Conservation (phyloP, 1,140 invertebrate species). For the Glomeris maerens region DNA sequence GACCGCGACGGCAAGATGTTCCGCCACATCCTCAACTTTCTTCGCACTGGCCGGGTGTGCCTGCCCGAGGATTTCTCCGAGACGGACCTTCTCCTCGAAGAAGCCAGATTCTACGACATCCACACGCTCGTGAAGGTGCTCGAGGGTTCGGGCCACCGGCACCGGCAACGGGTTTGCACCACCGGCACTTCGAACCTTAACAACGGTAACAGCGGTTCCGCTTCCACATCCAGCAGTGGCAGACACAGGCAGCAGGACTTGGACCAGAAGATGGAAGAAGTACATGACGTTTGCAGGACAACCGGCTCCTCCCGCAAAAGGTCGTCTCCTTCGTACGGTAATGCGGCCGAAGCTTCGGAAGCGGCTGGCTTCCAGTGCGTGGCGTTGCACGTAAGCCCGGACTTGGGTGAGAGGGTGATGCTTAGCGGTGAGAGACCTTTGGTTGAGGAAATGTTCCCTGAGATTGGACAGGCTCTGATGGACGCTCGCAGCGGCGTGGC, state of each 20-base stretch:
- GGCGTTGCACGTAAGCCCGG: constrained; percentile 72
- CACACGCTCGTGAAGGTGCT: constrained; percentile 44
- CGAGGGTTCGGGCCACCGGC: constrained; percentile 59
- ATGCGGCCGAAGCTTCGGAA: constrained; percentile 12
- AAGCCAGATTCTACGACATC: constrained; percentile 84
- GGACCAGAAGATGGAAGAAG: background rate
- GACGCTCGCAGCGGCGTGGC: constrained; percentile 62
- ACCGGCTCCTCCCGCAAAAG: constrained; percentile 14
- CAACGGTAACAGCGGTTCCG: background rate
- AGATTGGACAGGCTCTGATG: constrained; percentile 55
- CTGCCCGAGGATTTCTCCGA: constrained; percentile 77
- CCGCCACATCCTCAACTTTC: constrained; percentile 87
- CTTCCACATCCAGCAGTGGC: background rate
- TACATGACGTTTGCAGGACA: background rate
- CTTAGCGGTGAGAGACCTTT: constrained; percentile 61
- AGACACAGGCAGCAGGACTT: background rate
- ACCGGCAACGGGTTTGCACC: constrained; percentile 26
- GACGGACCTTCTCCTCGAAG: constrained; percentile 76
- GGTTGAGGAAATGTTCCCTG: constrained; percentile 70
- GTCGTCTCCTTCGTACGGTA: background rate
- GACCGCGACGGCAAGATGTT: constrained; percentile 92
- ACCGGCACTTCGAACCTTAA: background rate
- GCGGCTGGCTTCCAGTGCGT: constrained; percentile 58
- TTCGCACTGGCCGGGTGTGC: constrained; percentile 72
- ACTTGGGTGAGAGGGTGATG: constrained; percentile 73